Evolutionary conservation across 2,797 vertebrate species (phyloP).

Genomic region (Trematomus bernacchii): DNA sequence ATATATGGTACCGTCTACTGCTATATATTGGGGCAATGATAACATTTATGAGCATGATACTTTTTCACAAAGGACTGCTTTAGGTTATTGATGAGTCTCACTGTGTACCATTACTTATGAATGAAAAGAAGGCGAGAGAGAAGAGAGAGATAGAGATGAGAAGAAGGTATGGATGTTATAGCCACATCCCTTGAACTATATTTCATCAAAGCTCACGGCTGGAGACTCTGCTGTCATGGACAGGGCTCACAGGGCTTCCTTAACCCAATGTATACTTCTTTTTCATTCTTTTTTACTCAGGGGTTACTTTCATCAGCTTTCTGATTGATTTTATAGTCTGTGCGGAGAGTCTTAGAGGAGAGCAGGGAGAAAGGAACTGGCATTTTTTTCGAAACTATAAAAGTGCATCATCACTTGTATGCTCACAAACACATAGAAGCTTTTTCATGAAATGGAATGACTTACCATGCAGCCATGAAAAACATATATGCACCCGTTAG

Average conservation of each 20-base stretch:
- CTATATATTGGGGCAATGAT: conserved; percentile 75
- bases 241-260: conserved; percentile 43
- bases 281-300: conserved; percentile 20
- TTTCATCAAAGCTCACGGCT: conserved; percentile 81
- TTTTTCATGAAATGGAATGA: background rate
- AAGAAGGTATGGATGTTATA: conserved; percentile 76
- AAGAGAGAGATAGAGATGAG: conserved; percentile 65
- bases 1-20: conserved; percentile 54
- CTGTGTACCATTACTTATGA: conserved; percentile 83
- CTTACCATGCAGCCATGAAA: background rate
- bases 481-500: background rate
- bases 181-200: conserved; percentile 78
- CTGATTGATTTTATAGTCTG: conserved; percentile 41
- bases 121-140: conserved; percentile 76
- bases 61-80: conserved; percentile 72
- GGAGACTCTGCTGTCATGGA: conserved; percentile 62
- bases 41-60: conserved; percentile 82
- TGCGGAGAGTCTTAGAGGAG: conserved; percentile 9
- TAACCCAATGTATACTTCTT: conserved; percentile 49
- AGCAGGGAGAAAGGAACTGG: background rate
- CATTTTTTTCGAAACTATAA: background rate
- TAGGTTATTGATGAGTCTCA: conserved; percentile 84
- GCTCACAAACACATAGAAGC: background rate
- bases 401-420: background rate
- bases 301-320: conserved; percentile 39